phyloP scores from a whole-genome alignment of 2,888 invertebrate species.

The Trachelus iudaicus region DNA sequence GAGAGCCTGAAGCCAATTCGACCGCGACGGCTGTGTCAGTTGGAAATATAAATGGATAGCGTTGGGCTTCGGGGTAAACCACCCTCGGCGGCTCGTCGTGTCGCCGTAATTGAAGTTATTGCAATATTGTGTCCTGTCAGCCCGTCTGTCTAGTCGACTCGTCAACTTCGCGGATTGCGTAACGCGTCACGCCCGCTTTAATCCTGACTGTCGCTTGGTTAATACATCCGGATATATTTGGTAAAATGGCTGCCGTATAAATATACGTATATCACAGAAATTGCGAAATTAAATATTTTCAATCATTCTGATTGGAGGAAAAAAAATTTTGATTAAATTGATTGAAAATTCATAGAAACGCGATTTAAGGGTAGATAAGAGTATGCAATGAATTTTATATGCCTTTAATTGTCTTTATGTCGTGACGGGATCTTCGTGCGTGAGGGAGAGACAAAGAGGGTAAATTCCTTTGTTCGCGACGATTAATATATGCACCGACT shows the following conservation, averaged over 20 bases:
- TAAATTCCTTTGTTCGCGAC: slow-evolving; percentile 51
- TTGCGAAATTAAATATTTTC: neutral
- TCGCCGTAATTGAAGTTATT: slow-evolving; percentile 65
- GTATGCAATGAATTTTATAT: neutral
- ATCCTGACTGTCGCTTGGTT: slow-evolving; percentile 34
- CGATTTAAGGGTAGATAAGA: neutral
- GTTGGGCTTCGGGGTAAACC: slow-evolving; percentile 26
- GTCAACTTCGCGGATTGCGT: slow-evolving; percentile 49
- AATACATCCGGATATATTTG: neutral
- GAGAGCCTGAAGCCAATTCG: slow-evolving; percentile 57
- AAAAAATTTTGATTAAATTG: neutral
- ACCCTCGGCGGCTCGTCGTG: slow-evolving; percentile 53
- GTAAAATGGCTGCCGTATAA: neutral
- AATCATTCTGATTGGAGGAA: neutral
- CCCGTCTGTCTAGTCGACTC: slow-evolving; percentile 34
- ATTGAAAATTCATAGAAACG: neutral
- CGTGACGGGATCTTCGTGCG: neutral
- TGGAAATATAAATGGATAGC: slow-evolving; percentile 55
- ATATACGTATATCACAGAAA: neutral
- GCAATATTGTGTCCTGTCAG: slow-evolving; percentile 65
- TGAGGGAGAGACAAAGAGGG: neutral
- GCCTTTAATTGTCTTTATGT: neutral
- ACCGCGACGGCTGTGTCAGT: slow-evolving; percentile 47
- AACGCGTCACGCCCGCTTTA: slow-evolving; percentile 51
- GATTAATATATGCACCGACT: slow-evolving; percentile 57